Evolutionary conservation across 1,140 invertebrate genomes (phyloP).

Genomic region (Heliconius eleuchia): DNA sequence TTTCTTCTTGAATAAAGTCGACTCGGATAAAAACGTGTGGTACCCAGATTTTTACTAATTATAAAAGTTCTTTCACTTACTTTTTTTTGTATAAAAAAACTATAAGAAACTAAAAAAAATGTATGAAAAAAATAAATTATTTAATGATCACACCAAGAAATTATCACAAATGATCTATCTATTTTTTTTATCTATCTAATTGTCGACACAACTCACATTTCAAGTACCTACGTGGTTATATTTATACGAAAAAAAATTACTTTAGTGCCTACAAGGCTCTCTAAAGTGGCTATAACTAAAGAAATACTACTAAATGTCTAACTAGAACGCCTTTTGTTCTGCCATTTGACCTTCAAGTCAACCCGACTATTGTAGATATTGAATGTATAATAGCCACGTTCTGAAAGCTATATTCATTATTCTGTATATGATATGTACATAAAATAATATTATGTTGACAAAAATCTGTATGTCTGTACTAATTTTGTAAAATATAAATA

Average conservation of each 20-base stretch:
- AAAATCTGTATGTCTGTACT: not conserved
- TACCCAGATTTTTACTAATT: no score
- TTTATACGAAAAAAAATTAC: not conserved
- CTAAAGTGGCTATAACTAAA: not conserved
- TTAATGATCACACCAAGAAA: no score
- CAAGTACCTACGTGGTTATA: not conserved
- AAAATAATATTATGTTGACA: not conserved
- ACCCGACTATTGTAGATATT: not conserved
- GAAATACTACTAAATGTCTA: not conserved
- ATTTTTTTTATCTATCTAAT: no score
- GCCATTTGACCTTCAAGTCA: constrained; percentile 11
- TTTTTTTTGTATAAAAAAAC: no score
- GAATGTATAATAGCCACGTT: constrained; percentile 5
- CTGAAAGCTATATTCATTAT: not conserved
- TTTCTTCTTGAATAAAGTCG: no score
- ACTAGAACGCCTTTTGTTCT: constrained; percentile 15
- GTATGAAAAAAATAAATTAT: no score
- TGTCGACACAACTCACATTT: no score
- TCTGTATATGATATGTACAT: not conserved
- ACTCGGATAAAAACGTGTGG: no score
- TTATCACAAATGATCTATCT: no score
- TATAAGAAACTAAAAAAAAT: no score
- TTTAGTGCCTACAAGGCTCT: not conserved
- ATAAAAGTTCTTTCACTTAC: no score
- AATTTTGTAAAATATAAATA: not conserved